Base-by-base conservation (phyloP, 2,113 vertebrate genomes). In the Elachura formosa region DNA sequence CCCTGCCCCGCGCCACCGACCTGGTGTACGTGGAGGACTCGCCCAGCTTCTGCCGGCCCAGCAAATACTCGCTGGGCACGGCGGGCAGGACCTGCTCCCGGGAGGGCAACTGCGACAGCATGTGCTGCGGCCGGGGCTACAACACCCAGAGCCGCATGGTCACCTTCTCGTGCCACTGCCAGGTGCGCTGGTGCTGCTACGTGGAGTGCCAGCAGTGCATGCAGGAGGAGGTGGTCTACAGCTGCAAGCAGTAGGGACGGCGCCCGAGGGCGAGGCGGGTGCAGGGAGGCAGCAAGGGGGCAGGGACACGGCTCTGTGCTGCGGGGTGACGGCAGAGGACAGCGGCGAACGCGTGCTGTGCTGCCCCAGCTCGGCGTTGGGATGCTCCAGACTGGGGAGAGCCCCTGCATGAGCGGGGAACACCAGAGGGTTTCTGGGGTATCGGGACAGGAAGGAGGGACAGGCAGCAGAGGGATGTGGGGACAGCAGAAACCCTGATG, bases 151-250 rank as follows among this genome's bases (percentile, higher is more conserved):
- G 99, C 96, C 98, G 95, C 58, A 98, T 99, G 98, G 99, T 98
- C 72, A 98, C 98, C 77, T 98, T 99, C 95, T 99, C 99, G 55
- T 99, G 99, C 98, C 98, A 99, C 96, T 99, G 99, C 92, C 99
- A 99, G 96, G 99, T 99, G 62, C 99, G 98, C 95, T 99, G 99
- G 99, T 99, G 99, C 96, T 99, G 99, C 97, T 99, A 99, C 5
- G 99, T 99, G 91, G 99, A 99, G 97, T 99, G 99, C 93, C 99
- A 99, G 90, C 99, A 99, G 56, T 99, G 99, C 21, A 97, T 99
- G 77, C 98, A 98, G 64, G 99, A 99, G 90, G 99, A 99, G 95
- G 99, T 99, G 59, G 98, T 99, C 45, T 99, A 99, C 64, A 99
- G 99, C 94, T 99, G 99, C 97, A 99, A 98, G 64, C 98, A 98